Conservation (phyloP, 2,888 invertebrate genomes). For the Rhorus exstirpatorius region DNA sequence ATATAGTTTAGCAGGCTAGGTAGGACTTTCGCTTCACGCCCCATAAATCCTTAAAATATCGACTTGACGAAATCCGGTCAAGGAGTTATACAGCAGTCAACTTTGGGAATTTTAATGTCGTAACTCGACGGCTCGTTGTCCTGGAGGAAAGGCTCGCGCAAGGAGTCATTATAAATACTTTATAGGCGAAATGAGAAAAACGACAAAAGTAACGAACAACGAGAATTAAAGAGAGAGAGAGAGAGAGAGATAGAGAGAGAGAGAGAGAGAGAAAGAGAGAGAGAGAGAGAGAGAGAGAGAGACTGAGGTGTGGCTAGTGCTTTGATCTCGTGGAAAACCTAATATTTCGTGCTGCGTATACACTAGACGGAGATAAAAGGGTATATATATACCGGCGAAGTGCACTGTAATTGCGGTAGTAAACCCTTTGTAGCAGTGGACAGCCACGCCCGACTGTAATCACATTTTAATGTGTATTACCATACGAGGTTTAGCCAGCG, state of each 20-base stretch:
- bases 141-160: not conserved
- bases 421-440: conserved; percentile 62
- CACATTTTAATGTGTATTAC: conserved; percentile 65
- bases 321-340: conserved; percentile 48
- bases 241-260: not conserved
- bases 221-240: not conserved
- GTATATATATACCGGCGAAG: conserved; percentile 32
- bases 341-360: conserved; percentile 24
- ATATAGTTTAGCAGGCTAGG: too few species aligned
- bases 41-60: not conserved
- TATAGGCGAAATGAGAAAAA: not conserved
- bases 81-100: not conserved
- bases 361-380: conserved; percentile 48
- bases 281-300: not conserved
- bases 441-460: conserved; percentile 52
- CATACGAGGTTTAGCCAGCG: conserved; percentile 41
- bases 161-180: not conserved
- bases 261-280: not conserved
- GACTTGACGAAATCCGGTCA: too few species aligned
- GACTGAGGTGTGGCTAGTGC: not conserved
- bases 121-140: not conserved
- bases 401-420: conserved; percentile 61
- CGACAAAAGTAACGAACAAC: not conserved
- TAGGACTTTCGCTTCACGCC: too few species aligned
- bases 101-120: not conserved